Percentiles rank a stretch among this genome's conserved stretches.
Conservation (phyloP, 2,113 vertebrate species). For the Paramormyrops kingsleyae region DNA sequence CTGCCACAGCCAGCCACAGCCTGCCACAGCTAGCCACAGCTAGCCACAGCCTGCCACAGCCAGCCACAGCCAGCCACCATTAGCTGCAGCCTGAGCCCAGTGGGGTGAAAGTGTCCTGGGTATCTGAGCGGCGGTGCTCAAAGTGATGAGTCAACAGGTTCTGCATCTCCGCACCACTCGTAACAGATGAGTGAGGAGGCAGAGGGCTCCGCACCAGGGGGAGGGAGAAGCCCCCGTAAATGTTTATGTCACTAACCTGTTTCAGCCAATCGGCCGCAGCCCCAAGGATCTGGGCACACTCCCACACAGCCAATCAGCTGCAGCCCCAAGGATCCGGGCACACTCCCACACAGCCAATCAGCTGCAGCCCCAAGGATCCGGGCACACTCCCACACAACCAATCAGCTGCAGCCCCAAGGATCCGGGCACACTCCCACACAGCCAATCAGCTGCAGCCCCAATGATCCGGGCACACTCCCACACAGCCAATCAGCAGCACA, state of each 20-base stretch:
- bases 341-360: neutral
- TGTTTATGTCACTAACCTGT: neutral
- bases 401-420: neutral
- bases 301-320: neutral
- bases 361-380: neutral
- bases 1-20: neutral
- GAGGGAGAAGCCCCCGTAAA: neutral
- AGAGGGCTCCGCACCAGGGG: neutral
- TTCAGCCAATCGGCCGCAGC: neutral
- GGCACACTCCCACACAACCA: neutral
- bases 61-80: neutral
- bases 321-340: neutral
- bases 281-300: no score
- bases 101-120: neutral
- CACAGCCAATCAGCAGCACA: neutral
- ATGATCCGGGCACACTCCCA: neutral
- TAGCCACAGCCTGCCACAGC: neutral
- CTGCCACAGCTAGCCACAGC: neutral
- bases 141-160: neutral
- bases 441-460: neutral
- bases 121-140: neutral
- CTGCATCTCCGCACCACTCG: neutral
- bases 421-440: neutral
- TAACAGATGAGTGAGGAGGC: neutral
- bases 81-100: neutral